Percentiles rank a stretch among this genome's conserved stretches.
phyloP scores from a whole-genome alignment of 2,888 invertebrate species.

The Conchocele bisecta region DNA sequence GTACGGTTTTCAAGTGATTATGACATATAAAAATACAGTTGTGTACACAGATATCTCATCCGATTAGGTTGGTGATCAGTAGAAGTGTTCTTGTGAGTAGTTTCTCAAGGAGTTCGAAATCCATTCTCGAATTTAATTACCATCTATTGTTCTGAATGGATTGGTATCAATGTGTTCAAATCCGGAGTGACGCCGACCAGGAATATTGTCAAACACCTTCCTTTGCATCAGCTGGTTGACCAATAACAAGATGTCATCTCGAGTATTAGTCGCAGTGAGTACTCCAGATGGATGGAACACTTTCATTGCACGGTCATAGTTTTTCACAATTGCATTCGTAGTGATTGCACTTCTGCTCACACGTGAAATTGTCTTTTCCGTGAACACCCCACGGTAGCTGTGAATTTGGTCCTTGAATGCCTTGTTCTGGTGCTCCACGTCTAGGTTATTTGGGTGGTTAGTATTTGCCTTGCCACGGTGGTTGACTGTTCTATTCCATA shows the following conservation, averaged over 20 bases:
- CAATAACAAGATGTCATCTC: conserved; percentile 9
- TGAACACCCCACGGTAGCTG: conserved; percentile 34
- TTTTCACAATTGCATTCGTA: conserved; percentile 1
- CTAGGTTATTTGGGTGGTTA: conserved; percentile 44
- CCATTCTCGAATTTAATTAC: conserved; percentile 17
- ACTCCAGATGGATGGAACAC: conserved; percentile 1
- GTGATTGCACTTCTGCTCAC: conserved; percentile 15
- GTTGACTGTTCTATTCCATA: conserved; percentile 41
- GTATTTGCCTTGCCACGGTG: conserved; percentile 20
- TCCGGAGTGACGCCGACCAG: conserved; percentile 15
- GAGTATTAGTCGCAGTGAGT: conserved; percentile 3
- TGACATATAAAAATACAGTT: no score
- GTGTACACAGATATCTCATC: no score
- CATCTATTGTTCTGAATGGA: conserved; percentile 10
- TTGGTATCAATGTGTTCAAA: not conserved
- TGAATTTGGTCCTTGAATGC: conserved; percentile 33
- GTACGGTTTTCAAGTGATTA: no score
- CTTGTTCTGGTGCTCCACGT: conserved; percentile 36
- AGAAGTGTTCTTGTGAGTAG: conserved; percentile 13
- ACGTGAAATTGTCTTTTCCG: conserved; percentile 27
- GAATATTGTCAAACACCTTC: conserved; percentile 11
- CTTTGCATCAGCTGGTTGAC: conserved; percentile 11
- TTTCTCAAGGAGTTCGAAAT: conserved; percentile 6
- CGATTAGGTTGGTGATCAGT: no score
- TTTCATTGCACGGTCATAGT: conserved; percentile 5